Evolutionary conservation across 2,888 invertebrate species (phyloP).

Genomic region (Caenorhabditis panamensis): DNA sequence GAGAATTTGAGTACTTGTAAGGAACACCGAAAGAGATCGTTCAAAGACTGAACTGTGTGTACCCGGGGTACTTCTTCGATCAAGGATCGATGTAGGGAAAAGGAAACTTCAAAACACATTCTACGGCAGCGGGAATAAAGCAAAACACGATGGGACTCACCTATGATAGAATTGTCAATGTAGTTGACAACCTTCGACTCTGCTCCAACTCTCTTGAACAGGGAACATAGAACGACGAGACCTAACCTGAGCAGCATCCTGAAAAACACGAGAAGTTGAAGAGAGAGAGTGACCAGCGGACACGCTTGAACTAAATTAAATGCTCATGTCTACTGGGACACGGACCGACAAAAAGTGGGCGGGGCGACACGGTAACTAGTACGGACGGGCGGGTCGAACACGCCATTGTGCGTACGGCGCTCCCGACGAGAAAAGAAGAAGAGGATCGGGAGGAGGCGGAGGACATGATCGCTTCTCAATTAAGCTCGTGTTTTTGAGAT

Average conservation of each 20-base stretch:
- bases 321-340: constrained; percentile 16
- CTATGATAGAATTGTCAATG: constrained; percentile 69
- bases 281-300: not conserved
- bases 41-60: not conserved
- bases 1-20: not conserved
- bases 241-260: constrained; percentile 38
- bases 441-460: constrained; percentile 1
- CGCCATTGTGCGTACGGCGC: constrained; percentile 15
- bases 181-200: constrained; percentile 53
- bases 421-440: constrained; percentile 27
- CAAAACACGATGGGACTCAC: no score
- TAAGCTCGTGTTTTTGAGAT: constrained; percentile 56
- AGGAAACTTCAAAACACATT: no score
- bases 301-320: constrained; percentile 26
- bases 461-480: constrained; percentile 51
- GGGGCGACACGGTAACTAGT: constrained; percentile 49
- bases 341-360: constrained; percentile 35
- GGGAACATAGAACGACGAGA: constrained; percentile 3
- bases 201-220: constrained; percentile 2
- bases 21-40: not conserved
- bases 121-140: no score
- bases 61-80: no score
- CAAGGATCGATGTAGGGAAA: no score
- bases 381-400: constrained; percentile 24
- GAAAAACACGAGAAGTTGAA: not conserved